Evolutionary conservation across 2,888 invertebrate species (phyloP).

Genomic region (Drosophila tripunctata): DNA sequence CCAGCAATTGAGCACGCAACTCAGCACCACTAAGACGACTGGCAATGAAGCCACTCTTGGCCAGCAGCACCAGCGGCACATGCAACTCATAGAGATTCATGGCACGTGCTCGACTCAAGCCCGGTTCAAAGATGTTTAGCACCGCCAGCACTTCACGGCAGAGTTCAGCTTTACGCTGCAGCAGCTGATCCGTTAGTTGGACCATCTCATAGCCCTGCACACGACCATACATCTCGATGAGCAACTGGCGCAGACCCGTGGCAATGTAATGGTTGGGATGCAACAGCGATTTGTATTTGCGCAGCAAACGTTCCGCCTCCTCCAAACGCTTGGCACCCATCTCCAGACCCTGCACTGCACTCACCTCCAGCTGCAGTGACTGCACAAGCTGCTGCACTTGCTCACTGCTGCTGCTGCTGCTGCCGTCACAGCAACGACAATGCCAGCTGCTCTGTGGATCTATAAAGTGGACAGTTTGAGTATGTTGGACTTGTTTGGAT

Average conservation of each 20-base stretch:
- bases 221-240: slow-evolving; percentile 92
- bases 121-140: slow-evolving; percentile 90
- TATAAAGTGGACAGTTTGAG: background rate
- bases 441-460: too few relatives aligned
- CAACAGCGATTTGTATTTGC: slow-evolving; percentile 88
- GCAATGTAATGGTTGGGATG: slow-evolving; percentile 91
- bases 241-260: slow-evolving; percentile 87
- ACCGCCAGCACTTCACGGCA: slow-evolving; percentile 89
- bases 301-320: slow-evolving; percentile 87
- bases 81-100: slow-evolving; percentile 92
- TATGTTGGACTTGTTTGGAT: too few relatives aligned
- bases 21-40: slow-evolving; percentile 86
- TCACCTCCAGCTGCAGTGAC: slow-evolving; percentile 89
- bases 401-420: slow-evolving; percentile 86
- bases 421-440: too few relatives aligned
- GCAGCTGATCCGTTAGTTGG: slow-evolving; percentile 89
- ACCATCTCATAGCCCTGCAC: slow-evolving; percentile 89
- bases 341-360: slow-evolving; percentile 86
- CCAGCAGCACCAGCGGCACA: slow-evolving; percentile 89
- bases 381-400: slow-evolving; percentile 87
- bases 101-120: slow-evolving; percentile 90
- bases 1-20: slow-evolving; percentile 87
- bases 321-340: slow-evolving; percentile 87
- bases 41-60: slow-evolving; percentile 87
- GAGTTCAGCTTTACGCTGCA: slow-evolving; percentile 90